Evolutionary conservation across 2,797 vertebrate genomes (phyloP).

Genomic region (Poecilia gillii): DNA sequence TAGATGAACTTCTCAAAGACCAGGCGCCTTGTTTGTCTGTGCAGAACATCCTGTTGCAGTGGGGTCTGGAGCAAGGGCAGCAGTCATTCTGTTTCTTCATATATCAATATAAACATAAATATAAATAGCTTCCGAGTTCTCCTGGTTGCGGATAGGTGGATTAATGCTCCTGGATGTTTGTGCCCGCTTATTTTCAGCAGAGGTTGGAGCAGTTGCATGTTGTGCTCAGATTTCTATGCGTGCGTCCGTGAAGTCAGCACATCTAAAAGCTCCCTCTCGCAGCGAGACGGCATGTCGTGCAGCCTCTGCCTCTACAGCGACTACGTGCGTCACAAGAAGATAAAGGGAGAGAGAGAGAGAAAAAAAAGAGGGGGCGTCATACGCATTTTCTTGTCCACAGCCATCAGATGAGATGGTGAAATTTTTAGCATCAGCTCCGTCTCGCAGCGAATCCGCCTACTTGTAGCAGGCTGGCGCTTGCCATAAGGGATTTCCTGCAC

Average conservation of each 20-base stretch:
- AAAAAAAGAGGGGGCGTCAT: conserved; percentile 72
- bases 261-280: conserved; percentile 71
- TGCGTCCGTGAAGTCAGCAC: conserved; percentile 27
- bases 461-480: conserved; percentile 64
- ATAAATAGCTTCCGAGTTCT: conserved; percentile 13
- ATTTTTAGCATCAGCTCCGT: conserved; percentile 69
- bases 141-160: conserved; percentile 27
- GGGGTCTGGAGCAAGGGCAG: conserved; percentile 49
- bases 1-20: conserved; percentile 45
- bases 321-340: conserved; percentile 82
- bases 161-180: not conserved
- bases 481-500: conserved; percentile 77
- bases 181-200: conserved; percentile 5
- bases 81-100: conserved; percentile 48
- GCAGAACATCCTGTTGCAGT: conserved; percentile 65
- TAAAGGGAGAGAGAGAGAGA: conserved; percentile 31
- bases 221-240: not conserved
- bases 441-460: conserved; percentile 69
- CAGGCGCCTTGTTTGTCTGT: conserved; percentile 56
- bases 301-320: conserved; percentile 73
- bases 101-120: not conserved
- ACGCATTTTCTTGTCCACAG: conserved; percentile 77
- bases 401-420: conserved; percentile 74
- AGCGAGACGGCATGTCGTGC: conserved; percentile 77
- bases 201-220: not conserved